These are phyloP conservation scores for Eurosta solidaginis DNA, from an alignment of 1,140 invertebrate species.

Conservation along the genomic window DNA sequence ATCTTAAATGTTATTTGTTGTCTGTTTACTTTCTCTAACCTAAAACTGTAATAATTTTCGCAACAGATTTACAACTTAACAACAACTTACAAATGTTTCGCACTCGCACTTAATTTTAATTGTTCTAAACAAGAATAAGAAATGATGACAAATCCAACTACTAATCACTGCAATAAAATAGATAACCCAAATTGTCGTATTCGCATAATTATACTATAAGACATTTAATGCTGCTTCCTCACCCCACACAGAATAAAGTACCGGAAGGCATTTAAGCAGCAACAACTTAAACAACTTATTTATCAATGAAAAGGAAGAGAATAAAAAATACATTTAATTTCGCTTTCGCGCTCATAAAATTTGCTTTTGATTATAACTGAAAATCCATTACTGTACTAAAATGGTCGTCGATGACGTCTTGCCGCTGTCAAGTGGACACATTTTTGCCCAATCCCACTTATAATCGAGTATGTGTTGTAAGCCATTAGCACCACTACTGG, in stretches of 20 bases:
- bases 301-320: background rate
- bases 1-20: constrained; percentile 1
- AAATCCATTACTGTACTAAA: background rate
- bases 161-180: constrained; percentile 22
- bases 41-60: background rate
- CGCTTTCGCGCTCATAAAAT: constrained; percentile 20
- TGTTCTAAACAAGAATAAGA: background rate
- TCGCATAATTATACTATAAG: background rate
- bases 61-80: background rate
- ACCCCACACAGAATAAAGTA: background rate
- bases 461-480: background rate
- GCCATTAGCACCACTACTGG: constrained; percentile 4
- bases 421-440: constrained; percentile 12
- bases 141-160: background rate
- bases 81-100: background rate
- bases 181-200: background rate
- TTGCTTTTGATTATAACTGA: background rate
- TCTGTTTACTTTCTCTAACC: background rate
- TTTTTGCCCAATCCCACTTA: background rate
- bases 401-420: background rate
- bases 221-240: background rate
- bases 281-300: background rate
- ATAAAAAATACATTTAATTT: background rate
- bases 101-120: no score
- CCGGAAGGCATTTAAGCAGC: background rate